A percentile compares a stretch with the other conserved stretches of the same genome.
Evolutionary conservation across 1,140 invertebrate species (phyloP).

Genomic region (Platyscapa corneri): DNA sequence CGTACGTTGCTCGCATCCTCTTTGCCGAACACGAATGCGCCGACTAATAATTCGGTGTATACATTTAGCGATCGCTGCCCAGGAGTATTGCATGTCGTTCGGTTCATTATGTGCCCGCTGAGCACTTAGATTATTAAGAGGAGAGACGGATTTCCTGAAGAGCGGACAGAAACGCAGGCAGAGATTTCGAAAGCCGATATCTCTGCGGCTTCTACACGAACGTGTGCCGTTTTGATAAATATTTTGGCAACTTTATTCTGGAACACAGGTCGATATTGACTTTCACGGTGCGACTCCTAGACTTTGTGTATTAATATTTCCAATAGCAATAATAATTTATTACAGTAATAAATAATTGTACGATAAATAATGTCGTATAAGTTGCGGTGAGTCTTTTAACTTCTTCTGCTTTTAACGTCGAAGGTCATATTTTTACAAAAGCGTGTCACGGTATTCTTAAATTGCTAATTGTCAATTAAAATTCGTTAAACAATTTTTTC

Average conservation of each 20-base stretch:
- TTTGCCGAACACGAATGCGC: not conserved
- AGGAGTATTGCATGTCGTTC: not conserved
- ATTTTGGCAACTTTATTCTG: no score
- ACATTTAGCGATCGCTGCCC: not conserved
- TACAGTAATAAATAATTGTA: not conserved
- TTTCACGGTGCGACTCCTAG: no score
- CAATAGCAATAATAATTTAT: not conserved
- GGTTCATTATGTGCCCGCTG: not conserved
- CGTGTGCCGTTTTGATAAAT: not conserved
- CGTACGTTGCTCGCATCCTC: not conserved
- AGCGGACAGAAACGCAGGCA: not conserved
- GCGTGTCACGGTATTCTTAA: not conserved
- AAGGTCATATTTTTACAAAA: not conserved
- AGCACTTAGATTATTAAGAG: not conserved
- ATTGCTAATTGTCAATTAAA: conserved; percentile 9
- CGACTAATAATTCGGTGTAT: not conserved
- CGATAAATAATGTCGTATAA: not conserved
- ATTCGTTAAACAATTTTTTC: not conserved
- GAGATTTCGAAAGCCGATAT: not conserved
- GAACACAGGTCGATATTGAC: not conserved
- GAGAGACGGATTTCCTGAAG: not conserved
- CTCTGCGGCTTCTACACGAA: not conserved
- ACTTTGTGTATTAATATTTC: not conserved
- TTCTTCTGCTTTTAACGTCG: not conserved
- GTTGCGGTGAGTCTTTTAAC: not conserved